A percentile compares a stretch with the other conserved stretches of the same genome.
Conservation (phyloP, 1,140 invertebrate species). For the Drosophila ficusphila region DNA sequence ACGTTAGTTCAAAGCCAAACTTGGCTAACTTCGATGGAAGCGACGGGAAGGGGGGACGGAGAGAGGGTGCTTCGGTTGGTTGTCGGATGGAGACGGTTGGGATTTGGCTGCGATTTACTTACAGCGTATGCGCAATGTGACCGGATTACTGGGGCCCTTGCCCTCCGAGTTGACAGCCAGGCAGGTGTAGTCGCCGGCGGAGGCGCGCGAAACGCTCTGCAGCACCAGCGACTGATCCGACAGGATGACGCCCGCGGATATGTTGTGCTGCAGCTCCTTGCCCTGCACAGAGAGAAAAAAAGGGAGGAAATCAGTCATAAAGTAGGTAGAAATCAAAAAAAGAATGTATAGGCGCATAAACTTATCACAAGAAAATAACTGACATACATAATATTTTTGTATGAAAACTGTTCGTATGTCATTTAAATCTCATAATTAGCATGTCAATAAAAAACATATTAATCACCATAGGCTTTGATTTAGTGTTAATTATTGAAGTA, state of each 20-base stretch:
- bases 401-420: too few relatives aligned
- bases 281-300: constrained; percentile 85
- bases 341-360: too few relatives aligned
- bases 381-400: not conserved
- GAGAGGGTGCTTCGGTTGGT: not conserved
- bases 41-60: not conserved
- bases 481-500: not conserved
- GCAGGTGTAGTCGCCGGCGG: constrained; percentile 93
- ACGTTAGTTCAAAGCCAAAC: constrained; percentile 75
- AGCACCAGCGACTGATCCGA: constrained; percentile 93
- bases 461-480: not conserved
- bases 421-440: not conserved
- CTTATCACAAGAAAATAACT: not conserved
- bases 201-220: constrained; percentile 90
- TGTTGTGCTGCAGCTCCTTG: constrained; percentile 91
- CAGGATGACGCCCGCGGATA: constrained; percentile 90
- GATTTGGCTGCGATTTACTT: constrained; percentile 85
- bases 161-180: constrained; percentile 92
- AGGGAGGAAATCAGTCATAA: not conserved
- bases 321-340: too few relatives aligned
- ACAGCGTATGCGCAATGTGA: constrained; percentile 92
- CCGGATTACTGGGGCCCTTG: constrained; percentile 91
- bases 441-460: not conserved
- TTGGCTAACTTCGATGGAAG: constrained; percentile 34
- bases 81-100: constrained; percentile 14